Base-by-base conservation (phyloP, 2,888 invertebrate species). In the Drosophila seclusa region DNA sequence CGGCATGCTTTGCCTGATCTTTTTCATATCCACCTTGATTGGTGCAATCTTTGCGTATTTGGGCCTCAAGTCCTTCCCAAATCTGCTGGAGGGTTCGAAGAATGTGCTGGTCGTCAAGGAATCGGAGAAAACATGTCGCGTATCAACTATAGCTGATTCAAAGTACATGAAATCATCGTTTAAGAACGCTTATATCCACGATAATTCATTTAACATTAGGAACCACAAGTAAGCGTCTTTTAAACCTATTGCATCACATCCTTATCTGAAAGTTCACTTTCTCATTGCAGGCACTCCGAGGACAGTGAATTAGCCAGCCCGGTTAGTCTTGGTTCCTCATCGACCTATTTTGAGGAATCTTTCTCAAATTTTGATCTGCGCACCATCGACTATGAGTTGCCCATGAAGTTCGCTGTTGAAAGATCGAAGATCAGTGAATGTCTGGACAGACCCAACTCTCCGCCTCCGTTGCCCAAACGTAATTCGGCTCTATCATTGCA, bases 401-500 rank as follows among this genome's bases (percentile, higher is more conserved):
- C 83, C 0, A 87, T 76, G 29, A 55, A 53, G 27, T 83, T 81
- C n/a, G 77, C 75, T 29, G 13, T 2, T 8, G 70, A 83, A 24
- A 73, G 71, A 29, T 82, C 78, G 31, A 74, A 76, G 2, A 59
- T 75, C 2, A 88, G 85, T 29, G 72, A 73, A 16, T 82, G 80
- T 54, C 74, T 75, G 5, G 81, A 65, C 29, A 86, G 82, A 53
- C 90, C 90, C 0, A 67, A 63, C 8, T 83, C 88, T 7, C 92
- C 92, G 13, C 92, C 92, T 18, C 92, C 92, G 2, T 62, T 92
- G 54, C 92, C 92, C 0, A 92, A 92, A 72, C 88, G 92, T 8
- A 92, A 92, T 38, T 87, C 89, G 13, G 71, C 27, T 32, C 27
- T 55, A 13, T 75, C 70, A 0, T 31, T 78, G 6, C 16, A 18